Base-by-base conservation (phyloP, 2,888 invertebrate species). In the Synergus gifuensis region DNA sequence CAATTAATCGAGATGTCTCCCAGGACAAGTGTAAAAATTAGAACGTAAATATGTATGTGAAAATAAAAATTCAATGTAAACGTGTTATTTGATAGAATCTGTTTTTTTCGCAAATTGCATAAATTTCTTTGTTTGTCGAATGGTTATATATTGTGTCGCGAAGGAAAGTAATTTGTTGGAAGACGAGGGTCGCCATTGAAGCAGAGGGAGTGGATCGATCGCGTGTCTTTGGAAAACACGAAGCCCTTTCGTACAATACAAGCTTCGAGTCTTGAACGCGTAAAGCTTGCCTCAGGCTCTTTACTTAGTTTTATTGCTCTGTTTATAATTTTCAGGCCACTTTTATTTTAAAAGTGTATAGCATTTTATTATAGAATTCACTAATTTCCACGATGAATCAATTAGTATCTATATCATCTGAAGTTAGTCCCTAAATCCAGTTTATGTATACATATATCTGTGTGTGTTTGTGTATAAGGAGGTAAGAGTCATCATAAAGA, bases 171-270 rank as follows among this genome's bases (percentile, higher is more conserved):
- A 82, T 83, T 83, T 82, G 79, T 81, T 78, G 49, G 36, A 54
- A 63, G 36, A 73, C 28, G 64, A 66, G 63, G 79, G 82, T 79
- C 77, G 83, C 83, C 81, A 80, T 79, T 78, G 80, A 80, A 79
- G 80, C 81, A 77, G 76, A 77, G 78, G 78, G 77, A 82, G 80
- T 79, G 82, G 79, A 81, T 85, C 83, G 81, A 83, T 82, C 49
- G 60, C 80, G 77, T 76, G 79, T 80, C 81, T 80, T 79, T 42
- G 42, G 73, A 76, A 79, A 80, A 79, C 54, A 62, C 78, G 63
- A 79, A 79, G 78, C 22, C 78, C 63, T 49, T 80, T 36, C 14
- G 49, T 77, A 77, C 60, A 49, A 73, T 54, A 54, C 73, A 54
- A 73, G 40, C 73, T 54, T 73, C 73, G 73, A 73, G 54, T 54